These are phyloP conservation scores for Brachypalpus laphriformis DNA, from an alignment of 2,888 invertebrate species.

Conservation along the genomic window DNA sequence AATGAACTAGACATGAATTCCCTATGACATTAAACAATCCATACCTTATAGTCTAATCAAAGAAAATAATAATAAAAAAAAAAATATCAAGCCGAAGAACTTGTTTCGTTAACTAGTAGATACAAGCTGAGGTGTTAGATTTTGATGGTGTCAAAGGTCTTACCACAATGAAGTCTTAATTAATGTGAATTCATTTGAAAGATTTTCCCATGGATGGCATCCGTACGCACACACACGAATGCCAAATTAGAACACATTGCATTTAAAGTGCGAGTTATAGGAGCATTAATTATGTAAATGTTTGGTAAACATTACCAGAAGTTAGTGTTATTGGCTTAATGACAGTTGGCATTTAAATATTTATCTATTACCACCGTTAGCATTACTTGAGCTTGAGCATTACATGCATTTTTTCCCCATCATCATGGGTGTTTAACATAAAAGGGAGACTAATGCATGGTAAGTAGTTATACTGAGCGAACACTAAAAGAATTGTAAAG, in stretches of 20 bases:
- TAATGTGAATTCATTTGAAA: background rate
- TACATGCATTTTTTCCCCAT: no score
- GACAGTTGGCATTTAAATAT: no score
- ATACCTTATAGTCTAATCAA: background rate
- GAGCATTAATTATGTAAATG: no score
- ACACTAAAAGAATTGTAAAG: no score
- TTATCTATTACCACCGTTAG: no score
- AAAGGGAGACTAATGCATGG: no score
- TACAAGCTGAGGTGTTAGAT: background rate
- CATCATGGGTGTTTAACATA: no score
- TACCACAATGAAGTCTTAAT: background rate
- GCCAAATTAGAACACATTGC: background rate
- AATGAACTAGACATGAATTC: constrained; percentile 5
- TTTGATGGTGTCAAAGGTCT: background rate
- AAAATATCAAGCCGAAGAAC: background rate
- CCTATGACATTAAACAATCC: background rate
- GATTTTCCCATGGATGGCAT: background rate
- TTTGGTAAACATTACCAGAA: no score
- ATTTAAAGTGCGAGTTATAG: background rate
- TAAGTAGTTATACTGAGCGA: no score
- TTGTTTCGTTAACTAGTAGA: background rate
- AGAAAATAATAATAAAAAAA: background rate
- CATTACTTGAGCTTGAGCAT: no score
- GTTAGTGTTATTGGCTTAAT: no score
- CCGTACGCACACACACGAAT: background rate